Evolutionary conservation across 2,797 vertebrate species (phyloP), one percentile per base, ranked within the genome.

Genomic region (Enteromius radiatus): DNA sequence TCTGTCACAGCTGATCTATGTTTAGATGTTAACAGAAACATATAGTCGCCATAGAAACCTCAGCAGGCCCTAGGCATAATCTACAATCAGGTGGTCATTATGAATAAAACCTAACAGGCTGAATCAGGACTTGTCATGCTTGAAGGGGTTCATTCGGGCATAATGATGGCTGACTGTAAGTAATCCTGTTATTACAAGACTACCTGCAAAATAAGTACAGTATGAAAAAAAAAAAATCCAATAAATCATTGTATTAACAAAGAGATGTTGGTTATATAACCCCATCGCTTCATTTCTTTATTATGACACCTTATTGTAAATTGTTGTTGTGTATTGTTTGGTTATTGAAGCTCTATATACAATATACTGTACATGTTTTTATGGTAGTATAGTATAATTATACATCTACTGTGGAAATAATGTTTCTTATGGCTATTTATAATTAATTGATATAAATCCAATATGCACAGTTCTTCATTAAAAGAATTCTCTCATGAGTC

Each of bases 21-120:
- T 75, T 65, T 54, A 41, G 15, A 75, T 15, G 59, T 54, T 75
- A 64, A 71, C 61, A 10, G 14, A 56, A 73, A 74, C 71, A 23
- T 54, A 74, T 36, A 74, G 49, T 56, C 33, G 12, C 19, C 70
- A 54, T 36, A 74, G 43, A 52, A 73, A 52, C 26, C 19, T 52
- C 19, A 14, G 28, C 47, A 52, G 15, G 10, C 47, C 28, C 54
- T 14, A 47, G 3, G 19, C 28, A 4, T 23, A 36, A 54, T 54
- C 19, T n/a, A 36, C 28, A 33, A 74, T 52, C 11, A 31, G 19
- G 11, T 74, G 70, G 17, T 71, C 26, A 49, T 31, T 71, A 71
- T 49, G 43, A 71, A 71, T 71, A 5, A 31, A 71, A 9, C 43
- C 28, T 11, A 31, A 77, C 19, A 77, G 26, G 21, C 19, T 31